Conservation (phyloP, 2,113 vertebrate genomes). For the Bos indicus region DNA sequence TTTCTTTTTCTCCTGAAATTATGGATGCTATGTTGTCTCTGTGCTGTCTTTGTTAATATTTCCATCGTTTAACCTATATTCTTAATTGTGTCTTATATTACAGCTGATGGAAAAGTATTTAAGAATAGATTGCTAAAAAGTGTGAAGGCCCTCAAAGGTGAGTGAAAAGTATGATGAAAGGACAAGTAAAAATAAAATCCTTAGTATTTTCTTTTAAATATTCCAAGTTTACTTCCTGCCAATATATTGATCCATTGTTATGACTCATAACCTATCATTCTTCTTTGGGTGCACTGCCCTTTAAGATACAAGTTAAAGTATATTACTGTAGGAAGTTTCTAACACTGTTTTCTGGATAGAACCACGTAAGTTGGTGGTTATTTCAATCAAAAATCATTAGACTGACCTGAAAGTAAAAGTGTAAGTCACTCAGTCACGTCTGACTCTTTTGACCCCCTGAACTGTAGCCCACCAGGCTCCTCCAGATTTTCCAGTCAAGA, state of each 20-base stretch:
- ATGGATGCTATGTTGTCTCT: neutral
- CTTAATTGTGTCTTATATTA: neutral
- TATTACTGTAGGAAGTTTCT: neutral
- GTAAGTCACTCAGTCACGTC: neutral
- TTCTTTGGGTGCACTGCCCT: neutral
- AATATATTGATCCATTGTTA: neutral
- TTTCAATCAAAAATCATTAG: neutral
- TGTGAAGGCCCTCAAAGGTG: slow-evolving; percentile 25
- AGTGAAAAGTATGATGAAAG: neutral
- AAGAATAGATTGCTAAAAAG: neutral
- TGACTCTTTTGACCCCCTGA: neutral
- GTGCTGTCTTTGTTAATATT: neutral
- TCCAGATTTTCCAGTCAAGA: neutral
- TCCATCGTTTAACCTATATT: neutral
- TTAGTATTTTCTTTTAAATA: neutral
- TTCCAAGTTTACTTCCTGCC: neutral
- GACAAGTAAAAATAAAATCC: neutral
- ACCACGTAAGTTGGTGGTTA: neutral
- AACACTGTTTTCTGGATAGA: neutral
- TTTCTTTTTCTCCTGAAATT: neutral
- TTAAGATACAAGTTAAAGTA: neutral
- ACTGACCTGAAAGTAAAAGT: neutral
- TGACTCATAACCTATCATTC: neutral
- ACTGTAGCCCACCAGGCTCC: neutral
- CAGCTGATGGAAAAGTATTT: slow-evolving; percentile 26